Evolutionary conservation across 2,888 invertebrate genomes (phyloP), one percentile per base, ranked within the genome.

Genomic region (Pristionchus exspectatus): DNA sequence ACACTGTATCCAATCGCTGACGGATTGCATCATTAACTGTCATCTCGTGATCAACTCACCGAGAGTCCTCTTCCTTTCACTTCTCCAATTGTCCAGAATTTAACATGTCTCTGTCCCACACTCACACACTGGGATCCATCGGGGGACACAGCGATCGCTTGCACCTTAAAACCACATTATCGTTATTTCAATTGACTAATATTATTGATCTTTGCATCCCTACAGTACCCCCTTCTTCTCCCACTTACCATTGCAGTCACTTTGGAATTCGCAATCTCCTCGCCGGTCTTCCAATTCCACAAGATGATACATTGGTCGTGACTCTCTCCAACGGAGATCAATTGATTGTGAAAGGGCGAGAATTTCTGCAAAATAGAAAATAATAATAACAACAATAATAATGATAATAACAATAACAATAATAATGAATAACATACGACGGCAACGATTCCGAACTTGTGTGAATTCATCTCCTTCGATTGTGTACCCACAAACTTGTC

Each of bases 221-320:
- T 33, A 16, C 27, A 24, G 7, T 27, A 21, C 30, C 30, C 12
- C 33, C 72, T 72, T 33, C 38, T 27, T 30, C 74, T 33, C 74
- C 14, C 38, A 87, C 87, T 74, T 0, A 87, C 87, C 12, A 24
- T 44, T 9, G 69, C 54, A 30, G 88, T 81, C 10, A 88, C 81
- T 81, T 54, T 88, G 77, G n/a, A n/a, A 14, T 14, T 59, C 54
- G 77, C 88, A 1, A 88, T 77, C 21, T 56, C 38, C 21, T 88
- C 81, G 2, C 88, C 88, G 0, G 74, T 88, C 81, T 88, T 88
- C 88, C 88, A 88, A 81, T 88, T 81, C 81, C 88, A 81, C 24
- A 81, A 21, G 18, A n/a, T n/a, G n/a, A 88, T 74, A 33, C 2
- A 12, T 81, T 88, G 88, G 16, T 88, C 88, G 30, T 88, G 88